Conservation (phyloP, 2,888 invertebrate genomes). For the Zaprionus obscuricornis region DNA sequence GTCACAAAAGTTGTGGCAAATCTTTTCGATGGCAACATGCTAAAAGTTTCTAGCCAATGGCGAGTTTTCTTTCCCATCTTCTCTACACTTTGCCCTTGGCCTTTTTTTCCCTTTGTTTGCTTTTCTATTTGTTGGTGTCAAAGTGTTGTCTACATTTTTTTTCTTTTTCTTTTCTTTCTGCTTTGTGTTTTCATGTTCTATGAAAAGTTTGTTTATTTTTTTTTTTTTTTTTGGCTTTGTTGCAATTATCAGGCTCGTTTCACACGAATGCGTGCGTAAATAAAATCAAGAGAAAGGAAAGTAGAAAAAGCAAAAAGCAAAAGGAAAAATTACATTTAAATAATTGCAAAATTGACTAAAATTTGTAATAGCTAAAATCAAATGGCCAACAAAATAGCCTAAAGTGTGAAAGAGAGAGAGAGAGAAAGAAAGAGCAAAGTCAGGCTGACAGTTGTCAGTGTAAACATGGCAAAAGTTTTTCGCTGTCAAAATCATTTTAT, state of each 20-base stretch:
- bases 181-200: constrained; percentile 47
- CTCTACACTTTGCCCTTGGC: background rate
- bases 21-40: constrained; percentile 50
- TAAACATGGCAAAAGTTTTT: constrained; percentile 40
- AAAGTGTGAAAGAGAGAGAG: constrained; percentile 50
- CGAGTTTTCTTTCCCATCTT: constrained; percentile 32
- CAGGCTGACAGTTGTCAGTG: too few species aligned
- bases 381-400: constrained; percentile 24
- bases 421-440: too few species aligned
- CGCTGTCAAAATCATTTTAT: constrained; percentile 41
- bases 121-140: constrained; percentile 52
- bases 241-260: constrained; percentile 73
- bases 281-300: constrained; percentile 38
- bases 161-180: constrained; percentile 30
- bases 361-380: constrained; percentile 27
- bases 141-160: constrained; percentile 66
- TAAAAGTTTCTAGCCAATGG: constrained; percentile 60
- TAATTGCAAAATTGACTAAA: constrained; percentile 64
- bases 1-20: constrained; percentile 54
- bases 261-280: constrained; percentile 74
- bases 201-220: too few species aligned
- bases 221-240: constrained; percentile 63
- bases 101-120: constrained; percentile 13
- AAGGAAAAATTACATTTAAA: constrained; percentile 58
- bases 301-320: constrained; percentile 2